A percentile compares a stretch with the other conserved stretches of the same genome.
These are phyloP conservation scores for Nothobranchius kuhntae DNA, from an alignment of 2,113 vertebrate genomes.

Conservation along the genomic window DNA sequence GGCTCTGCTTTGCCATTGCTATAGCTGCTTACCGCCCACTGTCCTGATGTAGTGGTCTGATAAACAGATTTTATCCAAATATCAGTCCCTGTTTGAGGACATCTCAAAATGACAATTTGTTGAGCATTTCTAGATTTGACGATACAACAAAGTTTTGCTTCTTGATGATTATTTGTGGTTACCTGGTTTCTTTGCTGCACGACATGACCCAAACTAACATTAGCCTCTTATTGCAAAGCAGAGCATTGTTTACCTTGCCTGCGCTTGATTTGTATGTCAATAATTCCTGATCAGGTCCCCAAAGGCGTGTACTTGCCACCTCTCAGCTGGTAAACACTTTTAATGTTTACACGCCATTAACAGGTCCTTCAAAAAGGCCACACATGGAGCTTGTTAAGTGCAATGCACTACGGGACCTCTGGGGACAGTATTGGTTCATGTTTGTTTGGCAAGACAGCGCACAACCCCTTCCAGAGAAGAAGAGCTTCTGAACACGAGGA, in stretches of 20 bases:
- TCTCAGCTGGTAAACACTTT: conserved; percentile 49
- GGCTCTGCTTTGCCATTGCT: conserved; percentile 26
- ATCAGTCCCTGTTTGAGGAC: not conserved
- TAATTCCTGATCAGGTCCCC: conserved; percentile 43
- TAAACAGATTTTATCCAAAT: conserved; percentile 1
- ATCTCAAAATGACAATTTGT: not conserved
- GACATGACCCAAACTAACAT: too few species aligned
- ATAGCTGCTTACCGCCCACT: not conserved
- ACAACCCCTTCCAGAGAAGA: too few species aligned
- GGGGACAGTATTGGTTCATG: too few species aligned
- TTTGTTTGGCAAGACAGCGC: too few species aligned
- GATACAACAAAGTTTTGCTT: not conserved
- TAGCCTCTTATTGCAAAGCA: too few species aligned
- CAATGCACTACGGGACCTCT: too few species aligned
- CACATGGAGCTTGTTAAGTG: too few species aligned
- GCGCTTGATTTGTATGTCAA: conserved; percentile 12
- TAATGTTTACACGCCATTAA: too few species aligned
- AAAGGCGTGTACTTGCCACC: conserved; percentile 35
- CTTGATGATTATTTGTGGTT: conserved; percentile 10
- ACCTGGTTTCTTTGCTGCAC: too few species aligned
- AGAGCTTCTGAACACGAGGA: too few species aligned
- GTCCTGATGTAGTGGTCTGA: conserved; percentile 14
- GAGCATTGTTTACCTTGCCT: conserved; percentile 7
- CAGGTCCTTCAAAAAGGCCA: too few species aligned
- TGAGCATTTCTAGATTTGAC: not conserved